phyloP scores from a whole-genome alignment of 2,888 invertebrate genomes.

The Orthonychiurus folsomi region DNA sequence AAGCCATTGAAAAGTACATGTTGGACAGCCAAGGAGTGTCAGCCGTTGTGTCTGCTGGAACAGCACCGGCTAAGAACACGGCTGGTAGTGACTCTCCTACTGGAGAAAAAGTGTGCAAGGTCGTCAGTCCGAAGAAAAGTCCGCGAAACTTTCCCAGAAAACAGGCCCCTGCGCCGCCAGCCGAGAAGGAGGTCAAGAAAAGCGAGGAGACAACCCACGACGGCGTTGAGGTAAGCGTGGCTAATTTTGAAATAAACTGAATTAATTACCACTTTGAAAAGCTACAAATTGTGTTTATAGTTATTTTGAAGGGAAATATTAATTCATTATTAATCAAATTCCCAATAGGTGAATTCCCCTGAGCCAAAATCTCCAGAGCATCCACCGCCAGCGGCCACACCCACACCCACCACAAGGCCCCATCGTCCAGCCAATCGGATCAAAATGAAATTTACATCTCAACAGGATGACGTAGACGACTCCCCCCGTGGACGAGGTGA shows the following conservation, averaged over 20 bases:
- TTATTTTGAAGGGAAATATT: too few species aligned
- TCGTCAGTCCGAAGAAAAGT: slow-evolving; percentile 27
- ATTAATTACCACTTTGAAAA: too few species aligned
- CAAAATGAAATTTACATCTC: slow-evolving; percentile 34
- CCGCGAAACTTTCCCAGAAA: slow-evolving; percentile 13
- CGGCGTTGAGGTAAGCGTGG: too few species aligned
- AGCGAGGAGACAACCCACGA: too few species aligned
- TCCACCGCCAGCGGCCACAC: slow-evolving; percentile 22
- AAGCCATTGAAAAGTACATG: slow-evolving; percentile 40
- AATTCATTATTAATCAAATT: too few species aligned
- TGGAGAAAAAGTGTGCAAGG: slow-evolving; percentile 36
- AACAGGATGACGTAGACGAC: slow-evolving; percentile 39
- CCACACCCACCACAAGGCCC: slow-evolving; percentile 23
- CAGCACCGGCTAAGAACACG: slow-evolving; percentile 42
- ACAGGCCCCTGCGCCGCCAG: background rate
- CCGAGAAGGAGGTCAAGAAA: background rate
- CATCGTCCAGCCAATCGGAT: slow-evolving; percentile 22
- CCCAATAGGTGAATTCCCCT: slow-evolving; percentile 39
- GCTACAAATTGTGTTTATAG: too few species aligned
- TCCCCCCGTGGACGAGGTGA: slow-evolving; percentile 42
- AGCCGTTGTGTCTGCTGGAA: slow-evolving; percentile 39
- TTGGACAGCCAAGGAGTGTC: slow-evolving; percentile 40
- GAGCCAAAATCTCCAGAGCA: slow-evolving; percentile 31
- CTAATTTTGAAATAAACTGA: too few species aligned
- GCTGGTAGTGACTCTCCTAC: slow-evolving; percentile 45